These are phyloP conservation scores for Sarcophaga carnaria DNA, from an alignment of 2,888 invertebrate genomes.

Conservation along the genomic window DNA sequence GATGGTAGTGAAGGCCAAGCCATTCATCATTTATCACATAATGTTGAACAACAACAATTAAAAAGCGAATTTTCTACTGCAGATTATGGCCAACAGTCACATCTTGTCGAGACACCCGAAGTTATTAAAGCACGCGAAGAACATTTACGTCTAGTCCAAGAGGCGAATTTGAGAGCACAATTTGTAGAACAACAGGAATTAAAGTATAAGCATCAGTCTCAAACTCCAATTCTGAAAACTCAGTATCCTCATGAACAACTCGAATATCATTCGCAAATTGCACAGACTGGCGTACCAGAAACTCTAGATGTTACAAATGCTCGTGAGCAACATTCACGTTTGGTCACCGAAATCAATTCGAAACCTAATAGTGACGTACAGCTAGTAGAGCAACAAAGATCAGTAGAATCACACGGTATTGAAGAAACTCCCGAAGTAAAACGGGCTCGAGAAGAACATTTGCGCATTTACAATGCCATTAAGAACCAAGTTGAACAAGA, in stretches of 20 bases:
- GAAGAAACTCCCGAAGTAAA: slow-evolving; percentile 74
- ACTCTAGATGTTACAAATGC: slow-evolving; percentile 74
- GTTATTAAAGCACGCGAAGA: slow-evolving; percentile 75
- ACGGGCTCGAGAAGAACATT: slow-evolving; percentile 75
- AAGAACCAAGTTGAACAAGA: slow-evolving; percentile 45
- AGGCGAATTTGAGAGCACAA: slow-evolving; percentile 70
- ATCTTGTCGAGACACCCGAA: slow-evolving; percentile 67
- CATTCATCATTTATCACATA: not conserved
- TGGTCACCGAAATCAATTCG: slow-evolving; percentile 71
- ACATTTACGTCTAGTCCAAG: slow-evolving; percentile 72
- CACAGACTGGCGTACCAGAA: slow-evolving; percentile 70
- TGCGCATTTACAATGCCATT: slow-evolving; percentile 66
- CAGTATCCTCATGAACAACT: slow-evolving; percentile 23
- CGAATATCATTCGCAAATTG: slow-evolving; percentile 2
- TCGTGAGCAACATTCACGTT: slow-evolving; percentile 74
- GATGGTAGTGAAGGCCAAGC: not conserved
- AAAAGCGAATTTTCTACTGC: not conserved
- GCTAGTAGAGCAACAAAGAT: slow-evolving; percentile 17
- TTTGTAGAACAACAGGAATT: slow-evolving; percentile 54
- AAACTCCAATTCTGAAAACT: slow-evolving; percentile 30
- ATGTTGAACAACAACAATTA: not conserved
- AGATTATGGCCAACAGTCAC: slow-evolving; percentile 19
- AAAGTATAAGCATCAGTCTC: slow-evolving; percentile 38
- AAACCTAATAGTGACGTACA: slow-evolving; percentile 49
- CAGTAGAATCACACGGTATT: not conserved